Conservation (phyloP, 2,113 vertebrate species). For the Columba livia region DNA sequence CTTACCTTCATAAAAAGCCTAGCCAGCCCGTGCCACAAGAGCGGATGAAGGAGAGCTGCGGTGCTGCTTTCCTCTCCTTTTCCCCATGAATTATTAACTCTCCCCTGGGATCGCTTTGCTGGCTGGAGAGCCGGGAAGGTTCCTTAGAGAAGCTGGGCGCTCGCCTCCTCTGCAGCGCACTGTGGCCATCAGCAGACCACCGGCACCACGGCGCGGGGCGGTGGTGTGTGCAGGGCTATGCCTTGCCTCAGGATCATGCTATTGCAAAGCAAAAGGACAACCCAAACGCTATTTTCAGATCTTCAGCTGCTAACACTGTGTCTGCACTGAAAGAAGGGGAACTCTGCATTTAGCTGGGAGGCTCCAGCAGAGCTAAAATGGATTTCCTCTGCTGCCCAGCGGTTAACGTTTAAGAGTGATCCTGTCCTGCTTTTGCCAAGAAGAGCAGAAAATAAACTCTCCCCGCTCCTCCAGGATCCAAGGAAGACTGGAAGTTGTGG, state of each 20-base stretch:
- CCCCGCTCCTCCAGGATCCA: background rate
- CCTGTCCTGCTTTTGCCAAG: background rate
- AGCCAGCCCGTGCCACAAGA: background rate
- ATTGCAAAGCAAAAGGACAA: background rate
- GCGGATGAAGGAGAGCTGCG: background rate
- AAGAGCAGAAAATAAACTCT: background rate
- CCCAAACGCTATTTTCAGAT: background rate
- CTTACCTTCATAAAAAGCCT: conserved; percentile 41
- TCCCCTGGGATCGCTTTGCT: background rate
- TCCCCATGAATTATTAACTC: conserved; percentile 52
- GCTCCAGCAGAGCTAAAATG: background rate
- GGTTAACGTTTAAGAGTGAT: fast-evolving
- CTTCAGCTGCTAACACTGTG: background rate
- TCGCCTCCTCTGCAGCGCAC: background rate
- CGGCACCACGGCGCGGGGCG: fast-evolving
- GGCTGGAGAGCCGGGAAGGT: background rate
- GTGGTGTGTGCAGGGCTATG: background rate
- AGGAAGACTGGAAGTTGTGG: background rate
- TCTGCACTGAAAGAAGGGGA: background rate
- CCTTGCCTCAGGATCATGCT: background rate
- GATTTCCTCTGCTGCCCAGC: background rate
- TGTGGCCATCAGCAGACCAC: background rate
- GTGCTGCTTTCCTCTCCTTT: background rate
- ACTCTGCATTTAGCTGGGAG: background rate
- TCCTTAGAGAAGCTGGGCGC: background rate